Percentiles rank a stretch among this genome's conserved stretches.
These are phyloP conservation scores for Miichthys miiuy DNA, from an alignment of 2,797 vertebrate genomes.

Conservation along the genomic window DNA sequence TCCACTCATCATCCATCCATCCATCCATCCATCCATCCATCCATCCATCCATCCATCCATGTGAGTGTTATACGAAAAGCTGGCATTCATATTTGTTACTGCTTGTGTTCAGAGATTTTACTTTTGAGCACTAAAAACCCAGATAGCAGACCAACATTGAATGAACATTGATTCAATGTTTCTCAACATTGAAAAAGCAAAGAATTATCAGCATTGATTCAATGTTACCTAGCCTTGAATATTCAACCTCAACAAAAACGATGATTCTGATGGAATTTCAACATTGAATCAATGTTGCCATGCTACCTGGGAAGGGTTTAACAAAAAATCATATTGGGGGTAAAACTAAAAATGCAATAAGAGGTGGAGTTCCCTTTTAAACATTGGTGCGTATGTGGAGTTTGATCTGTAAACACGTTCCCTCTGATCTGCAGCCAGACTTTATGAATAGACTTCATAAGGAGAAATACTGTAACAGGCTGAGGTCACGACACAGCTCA, in stretches of 20 bases:
- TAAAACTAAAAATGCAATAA: background rate
- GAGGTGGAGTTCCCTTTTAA: conserved; percentile 18
- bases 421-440: conserved; percentile 45
- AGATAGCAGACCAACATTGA: no score
- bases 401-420: conserved; percentile 27
- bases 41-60: background rate
- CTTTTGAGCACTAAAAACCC: background rate
- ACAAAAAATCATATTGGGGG: background rate
- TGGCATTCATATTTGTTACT: background rate
- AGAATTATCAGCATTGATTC: no score
- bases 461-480: conserved; percentile 35
- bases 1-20: background rate
- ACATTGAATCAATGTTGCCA: no score
- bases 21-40: background rate
- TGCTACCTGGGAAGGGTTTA: no score
- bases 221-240: no score
- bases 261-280: no score
- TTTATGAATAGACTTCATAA: conserved; percentile 40
- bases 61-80: background rate
- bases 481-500: conserved; percentile 47
- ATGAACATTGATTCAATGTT: no score
- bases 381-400: background rate
- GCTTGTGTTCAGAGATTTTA: background rate
- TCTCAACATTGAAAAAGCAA: no score
- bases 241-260: no score